These are phyloP conservation scores for Rhombomys opimus DNA, from an alignment of 2,113 vertebrate species.

Conservation along the genomic window DNA sequence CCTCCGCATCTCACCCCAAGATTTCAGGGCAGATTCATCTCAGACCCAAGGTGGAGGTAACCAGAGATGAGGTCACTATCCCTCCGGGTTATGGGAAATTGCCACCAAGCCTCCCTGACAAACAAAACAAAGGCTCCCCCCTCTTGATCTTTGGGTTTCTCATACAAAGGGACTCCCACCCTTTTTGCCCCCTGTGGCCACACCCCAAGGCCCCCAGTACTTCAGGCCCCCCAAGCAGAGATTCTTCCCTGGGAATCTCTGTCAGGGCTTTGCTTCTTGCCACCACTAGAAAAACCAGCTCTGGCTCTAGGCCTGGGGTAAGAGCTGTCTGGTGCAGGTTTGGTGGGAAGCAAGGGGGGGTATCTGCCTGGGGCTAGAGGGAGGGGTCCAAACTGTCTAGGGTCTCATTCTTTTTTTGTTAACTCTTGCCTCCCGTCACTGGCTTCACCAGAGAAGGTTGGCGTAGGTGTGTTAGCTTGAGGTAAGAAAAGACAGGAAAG, in stretches of 20 bases:
- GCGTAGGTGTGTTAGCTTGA: not conserved
- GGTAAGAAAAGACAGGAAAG: not conserved
- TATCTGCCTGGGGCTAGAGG: slow-evolving; percentile 41
- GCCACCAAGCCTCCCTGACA: slow-evolving; percentile 5
- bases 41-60: slow-evolving; percentile 43
- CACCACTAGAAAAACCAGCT: slow-evolving; percentile 79
- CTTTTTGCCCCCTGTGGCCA: not conserved
- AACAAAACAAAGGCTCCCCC: slow-evolving; percentile 42
- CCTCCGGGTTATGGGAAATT: slow-evolving; percentile 65
- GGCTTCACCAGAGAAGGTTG: not conserved
- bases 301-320: slow-evolving; percentile 41
- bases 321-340: slow-evolving; percentile 67
- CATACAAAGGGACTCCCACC: not conserved
- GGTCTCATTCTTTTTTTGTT: slow-evolving; percentile 60
- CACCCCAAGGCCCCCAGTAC: not conserved
- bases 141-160: slow-evolving; percentile 47
- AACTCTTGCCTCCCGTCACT: slow-evolving; percentile 35
- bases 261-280: slow-evolving; percentile 44
- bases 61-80: slow-evolving; percentile 62
- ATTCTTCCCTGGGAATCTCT: slow-evolving; percentile 72
- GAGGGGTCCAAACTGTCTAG: slow-evolving; percentile 49
- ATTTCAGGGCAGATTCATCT: slow-evolving; percentile 56
- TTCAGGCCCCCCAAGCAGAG: slow-evolving; percentile 67
- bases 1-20: slow-evolving; percentile 26
- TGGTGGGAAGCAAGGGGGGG: slow-evolving; percentile 12